Evolutionary conservation across 2,888 invertebrate species (phyloP).

Genomic region (Yponomeuta plumbellus): DNA sequence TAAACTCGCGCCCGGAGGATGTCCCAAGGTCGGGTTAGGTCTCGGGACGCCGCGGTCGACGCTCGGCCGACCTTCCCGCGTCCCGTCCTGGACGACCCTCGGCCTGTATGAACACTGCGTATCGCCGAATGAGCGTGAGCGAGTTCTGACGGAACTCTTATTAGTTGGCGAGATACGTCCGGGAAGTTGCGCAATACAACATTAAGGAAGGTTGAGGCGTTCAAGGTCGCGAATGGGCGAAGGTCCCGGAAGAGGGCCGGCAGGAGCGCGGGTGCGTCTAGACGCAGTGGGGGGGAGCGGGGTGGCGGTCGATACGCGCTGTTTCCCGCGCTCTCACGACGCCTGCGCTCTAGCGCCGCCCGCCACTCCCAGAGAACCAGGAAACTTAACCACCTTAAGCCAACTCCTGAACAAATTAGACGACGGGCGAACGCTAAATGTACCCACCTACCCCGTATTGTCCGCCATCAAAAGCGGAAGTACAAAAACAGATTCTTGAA

Average conservation of each 20-base stretch:
- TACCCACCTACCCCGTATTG: neutral
- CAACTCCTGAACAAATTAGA: slow-evolving; percentile 23
- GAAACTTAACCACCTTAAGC: slow-evolving; percentile 31
- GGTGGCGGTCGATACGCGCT: slow-evolving; percentile 68
- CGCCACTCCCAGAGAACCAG: slow-evolving; percentile 40
- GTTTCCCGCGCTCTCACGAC: slow-evolving; percentile 71
- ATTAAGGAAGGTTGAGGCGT: slow-evolving; percentile 72
- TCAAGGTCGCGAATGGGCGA: slow-evolving; percentile 69
- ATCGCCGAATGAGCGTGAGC: neutral
- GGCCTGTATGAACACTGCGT: slow-evolving; percentile 27
- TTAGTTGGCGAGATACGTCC: neutral
- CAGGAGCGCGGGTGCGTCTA: slow-evolving; percentile 52
- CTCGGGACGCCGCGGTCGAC: slow-evolving; percentile 51
- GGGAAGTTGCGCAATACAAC: slow-evolving; percentile 57
- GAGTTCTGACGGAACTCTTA: neutral
- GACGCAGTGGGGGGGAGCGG: slow-evolving; percentile 62
- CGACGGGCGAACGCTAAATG: neutral
- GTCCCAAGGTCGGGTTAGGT: slow-evolving; percentile 50
- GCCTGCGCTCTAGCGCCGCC: slow-evolving; percentile 61
- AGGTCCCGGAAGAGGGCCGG: slow-evolving; percentile 67
- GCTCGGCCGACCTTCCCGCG: slow-evolving; percentile 48
- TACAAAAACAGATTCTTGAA: neutral
- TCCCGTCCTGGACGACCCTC: slow-evolving; percentile 30
- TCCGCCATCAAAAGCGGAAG: neutral
- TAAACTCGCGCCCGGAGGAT: slow-evolving; percentile 48